Conservation (phyloP, 2,113 vertebrate genomes). For the Nerophis ophidion region DNA sequence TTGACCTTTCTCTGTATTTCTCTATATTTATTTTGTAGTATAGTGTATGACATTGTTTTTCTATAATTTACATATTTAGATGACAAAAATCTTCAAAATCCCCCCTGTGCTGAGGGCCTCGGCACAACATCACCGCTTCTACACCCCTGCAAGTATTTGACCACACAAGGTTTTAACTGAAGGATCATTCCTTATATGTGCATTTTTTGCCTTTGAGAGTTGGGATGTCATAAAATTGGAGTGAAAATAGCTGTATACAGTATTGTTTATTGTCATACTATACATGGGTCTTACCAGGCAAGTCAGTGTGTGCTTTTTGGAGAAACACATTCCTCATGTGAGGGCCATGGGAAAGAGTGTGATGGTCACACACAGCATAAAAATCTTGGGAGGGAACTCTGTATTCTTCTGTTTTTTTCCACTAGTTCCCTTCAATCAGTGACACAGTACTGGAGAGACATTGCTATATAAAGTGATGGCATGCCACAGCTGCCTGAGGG, state of each 20-base stretch:
- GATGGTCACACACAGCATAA: slow-evolving; percentile 32
- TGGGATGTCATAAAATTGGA: too few species aligned
- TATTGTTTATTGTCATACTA: neutral
- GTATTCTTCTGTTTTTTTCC: slow-evolving; percentile 35
- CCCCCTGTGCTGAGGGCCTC: too few species aligned
- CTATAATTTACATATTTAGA: too few species aligned
- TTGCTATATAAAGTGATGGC: slow-evolving; percentile 70
- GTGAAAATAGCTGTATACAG: neutral
- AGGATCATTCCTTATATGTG: too few species aligned
- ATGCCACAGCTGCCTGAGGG: slow-evolving; percentile 51
- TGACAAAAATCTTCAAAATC: too few species aligned
- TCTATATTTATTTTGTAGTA: too few species aligned
- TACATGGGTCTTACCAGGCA: neutral
- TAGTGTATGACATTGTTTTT: too few species aligned
- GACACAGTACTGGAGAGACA: slow-evolving; percentile 30
- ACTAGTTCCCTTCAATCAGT: slow-evolving; percentile 46
- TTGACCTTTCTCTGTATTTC: too few species aligned
- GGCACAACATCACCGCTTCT: too few species aligned
- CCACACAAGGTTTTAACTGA: too few species aligned
- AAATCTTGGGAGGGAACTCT: slow-evolving; percentile 37
- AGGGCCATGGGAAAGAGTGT: slow-evolving; percentile 33
- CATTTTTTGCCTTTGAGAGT: too few species aligned
- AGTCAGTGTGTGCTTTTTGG: neutral
- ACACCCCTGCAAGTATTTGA: too few species aligned
- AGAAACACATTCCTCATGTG: slow-evolving; percentile 12